Evolutionary conservation across 2,113 vertebrate genomes (phyloP).

Genomic region (Zapornia atra): DNA sequence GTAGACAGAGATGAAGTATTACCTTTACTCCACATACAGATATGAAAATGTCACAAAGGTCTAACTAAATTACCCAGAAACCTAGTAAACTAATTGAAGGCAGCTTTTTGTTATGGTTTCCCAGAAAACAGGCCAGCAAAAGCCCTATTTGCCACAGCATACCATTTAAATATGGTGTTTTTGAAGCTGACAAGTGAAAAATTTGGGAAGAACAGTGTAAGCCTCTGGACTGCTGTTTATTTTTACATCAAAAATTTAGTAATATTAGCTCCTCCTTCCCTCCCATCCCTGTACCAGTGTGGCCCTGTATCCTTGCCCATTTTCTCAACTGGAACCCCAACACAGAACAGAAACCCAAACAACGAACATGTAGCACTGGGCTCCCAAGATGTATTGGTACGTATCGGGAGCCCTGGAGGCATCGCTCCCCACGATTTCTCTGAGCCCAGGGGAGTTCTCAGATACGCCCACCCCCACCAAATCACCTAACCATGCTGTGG

Average conservation of each 20-base stretch:
- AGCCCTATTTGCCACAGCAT: neutral
- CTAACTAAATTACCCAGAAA: neutral
- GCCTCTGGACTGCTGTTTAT: neutral
- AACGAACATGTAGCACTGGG: fast-evolving
- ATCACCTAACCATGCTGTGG: neutral
- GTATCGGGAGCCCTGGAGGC: fast-evolving
- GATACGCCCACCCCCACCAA: neutral
- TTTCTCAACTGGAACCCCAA: neutral
- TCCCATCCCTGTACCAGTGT: neutral
- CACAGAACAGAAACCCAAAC: neutral
- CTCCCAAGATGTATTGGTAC: neutral
- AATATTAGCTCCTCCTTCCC: neutral
- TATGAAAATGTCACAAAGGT: neutral
- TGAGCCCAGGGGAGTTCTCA: neutral
- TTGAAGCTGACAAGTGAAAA: neutral
- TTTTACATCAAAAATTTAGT: fast-evolving
- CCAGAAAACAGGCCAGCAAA: neutral
- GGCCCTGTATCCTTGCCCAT: neutral
- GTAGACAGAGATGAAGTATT: neutral
- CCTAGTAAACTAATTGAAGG: neutral
- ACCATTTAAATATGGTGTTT: neutral
- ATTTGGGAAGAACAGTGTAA: neutral
- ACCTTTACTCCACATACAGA: neutral
- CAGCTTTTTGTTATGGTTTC: neutral
- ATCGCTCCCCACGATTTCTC: neutral